Percentiles rank a stretch among this genome's conserved stretches.
Conservation (phyloP, 2,113 vertebrate genomes). For the Octodon degus region DNA sequence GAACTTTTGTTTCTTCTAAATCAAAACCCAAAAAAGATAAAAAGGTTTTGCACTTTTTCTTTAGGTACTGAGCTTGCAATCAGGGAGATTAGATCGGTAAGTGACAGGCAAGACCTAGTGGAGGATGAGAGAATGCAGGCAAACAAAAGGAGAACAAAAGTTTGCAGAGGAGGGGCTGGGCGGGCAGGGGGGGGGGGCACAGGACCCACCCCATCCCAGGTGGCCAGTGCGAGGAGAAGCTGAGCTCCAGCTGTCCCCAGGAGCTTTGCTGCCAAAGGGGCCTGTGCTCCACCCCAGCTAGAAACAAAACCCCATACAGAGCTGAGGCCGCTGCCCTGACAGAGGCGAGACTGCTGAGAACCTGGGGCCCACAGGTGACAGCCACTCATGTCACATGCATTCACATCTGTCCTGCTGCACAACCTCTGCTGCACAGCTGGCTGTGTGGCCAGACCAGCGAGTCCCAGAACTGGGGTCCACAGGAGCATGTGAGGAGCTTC, state of each 20-base stretch:
- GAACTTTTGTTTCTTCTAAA: slow-evolving; percentile 6
- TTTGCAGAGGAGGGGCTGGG: background rate
- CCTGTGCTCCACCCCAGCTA: background rate
- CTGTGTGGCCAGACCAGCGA: background rate
- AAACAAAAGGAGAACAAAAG: background rate
- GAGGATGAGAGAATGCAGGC: slow-evolving; percentile 34
- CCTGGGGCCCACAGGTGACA: background rate
- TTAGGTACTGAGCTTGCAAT: slow-evolving; percentile 42
- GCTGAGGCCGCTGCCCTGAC: background rate
- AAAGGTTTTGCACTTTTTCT: background rate
- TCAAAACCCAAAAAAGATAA: background rate
- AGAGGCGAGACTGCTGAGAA: background rate
- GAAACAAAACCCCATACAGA: background rate
- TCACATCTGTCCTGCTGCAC: background rate
- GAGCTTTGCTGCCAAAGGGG: background rate
- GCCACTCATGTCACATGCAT: rapidly evolving
- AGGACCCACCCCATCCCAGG: background rate
- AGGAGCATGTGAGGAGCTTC: background rate
- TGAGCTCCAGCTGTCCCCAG: background rate
- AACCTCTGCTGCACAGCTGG: rapidly evolving
- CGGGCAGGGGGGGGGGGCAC: background rate
- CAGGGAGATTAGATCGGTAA: background rate
- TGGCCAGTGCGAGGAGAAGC: no score
- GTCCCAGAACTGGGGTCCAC: background rate
- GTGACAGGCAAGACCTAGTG: slow-evolving; percentile 23